Base-by-base conservation (phyloP, 2,113 vertebrate genomes). In the Microcebus griseorufus region DNA sequence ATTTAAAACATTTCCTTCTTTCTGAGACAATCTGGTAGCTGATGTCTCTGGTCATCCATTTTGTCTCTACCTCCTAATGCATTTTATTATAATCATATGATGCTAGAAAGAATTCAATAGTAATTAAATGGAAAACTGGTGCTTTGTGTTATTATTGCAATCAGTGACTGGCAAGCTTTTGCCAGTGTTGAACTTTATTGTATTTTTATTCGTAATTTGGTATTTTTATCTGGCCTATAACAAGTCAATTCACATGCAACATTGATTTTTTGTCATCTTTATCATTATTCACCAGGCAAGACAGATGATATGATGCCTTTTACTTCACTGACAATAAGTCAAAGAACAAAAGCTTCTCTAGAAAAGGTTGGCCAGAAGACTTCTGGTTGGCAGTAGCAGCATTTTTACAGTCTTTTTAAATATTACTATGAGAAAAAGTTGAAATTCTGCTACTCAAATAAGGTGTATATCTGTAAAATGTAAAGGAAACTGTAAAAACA, bases 211-310 rank as follows among this genome's bases (percentile, higher is more conserved):
- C 95, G 91, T 94, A 96, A 97, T 93, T 69, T 72, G 32, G 48
- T 95, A 86, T 98, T 97, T 98, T 58, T 84, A 70, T 89, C 55
- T 96, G 97, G 58, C 93, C 95, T 98, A 97, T 96, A 93, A 91
- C 82, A 96, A 96, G 62, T 93, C 87, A 87, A 86, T 97, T 96
- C 93, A 58, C 60, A 90, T 80, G 51, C 73, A 67, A 22, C 92
- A 97, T 97, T 79, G 97, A 98, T 96, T 96, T 97, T 45, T 88
- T 96, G 91, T 97, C 97, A 85, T 92, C 65, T 76, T 89, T 81
- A 89, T 96, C 55, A 86, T 95, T 97, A 93, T 72, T 97, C 48
- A 70, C 25, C 37, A 79, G n/a, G 32, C 51, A 96, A 72, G 53
- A 76, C 60, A 96, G 89, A 96, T 92, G 86, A 53, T 93, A 55